These are phyloP conservation scores for Psylliodes chrysocephalus DNA, from an alignment of 2,888 invertebrate genomes.

Conservation along the genomic window DNA sequence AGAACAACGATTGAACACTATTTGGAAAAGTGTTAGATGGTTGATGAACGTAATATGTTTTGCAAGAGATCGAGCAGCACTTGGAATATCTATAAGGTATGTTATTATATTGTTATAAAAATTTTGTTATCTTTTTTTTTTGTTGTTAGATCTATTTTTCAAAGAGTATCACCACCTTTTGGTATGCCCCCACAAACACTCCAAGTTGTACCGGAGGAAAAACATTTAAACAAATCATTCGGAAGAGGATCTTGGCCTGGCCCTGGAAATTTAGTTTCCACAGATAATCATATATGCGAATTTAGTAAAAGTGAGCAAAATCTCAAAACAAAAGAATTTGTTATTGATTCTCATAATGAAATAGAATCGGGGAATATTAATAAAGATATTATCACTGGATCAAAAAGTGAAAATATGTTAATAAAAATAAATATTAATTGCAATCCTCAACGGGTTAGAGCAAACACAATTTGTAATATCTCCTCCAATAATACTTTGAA, in stretches of 20 bases:
- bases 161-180: background rate
- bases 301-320: constrained; percentile 89
- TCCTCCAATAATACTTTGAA: constrained; percentile 68
- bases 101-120: no score
- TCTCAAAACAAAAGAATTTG: constrained; percentile 68
- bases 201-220: constrained; percentile 78
- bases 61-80: constrained; percentile 80
- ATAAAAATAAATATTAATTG: constrained; percentile 38
- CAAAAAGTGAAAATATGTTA: constrained; percentile 83
- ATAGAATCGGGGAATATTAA: constrained; percentile 59
- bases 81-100: constrained; percentile 58
- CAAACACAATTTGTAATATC: constrained; percentile 70
- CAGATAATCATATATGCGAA: constrained; percentile 66
- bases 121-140: no score
- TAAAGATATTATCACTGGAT: constrained; percentile 68
- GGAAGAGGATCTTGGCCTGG: constrained; percentile 90
- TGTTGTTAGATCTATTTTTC: constrained; percentile 14
- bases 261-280: constrained; percentile 71
- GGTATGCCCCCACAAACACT: constrained; percentile 53
- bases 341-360: constrained; percentile 61
- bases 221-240: constrained; percentile 79
- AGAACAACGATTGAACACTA: constrained; percentile 84
- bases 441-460: constrained; percentile 45
- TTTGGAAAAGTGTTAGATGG: constrained; percentile 97
- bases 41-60: constrained; percentile 94